These are phyloP conservation scores for Eufriesea mexicana DNA, from an alignment of 1,140 invertebrate genomes.

Conservation along the genomic window DNA sequence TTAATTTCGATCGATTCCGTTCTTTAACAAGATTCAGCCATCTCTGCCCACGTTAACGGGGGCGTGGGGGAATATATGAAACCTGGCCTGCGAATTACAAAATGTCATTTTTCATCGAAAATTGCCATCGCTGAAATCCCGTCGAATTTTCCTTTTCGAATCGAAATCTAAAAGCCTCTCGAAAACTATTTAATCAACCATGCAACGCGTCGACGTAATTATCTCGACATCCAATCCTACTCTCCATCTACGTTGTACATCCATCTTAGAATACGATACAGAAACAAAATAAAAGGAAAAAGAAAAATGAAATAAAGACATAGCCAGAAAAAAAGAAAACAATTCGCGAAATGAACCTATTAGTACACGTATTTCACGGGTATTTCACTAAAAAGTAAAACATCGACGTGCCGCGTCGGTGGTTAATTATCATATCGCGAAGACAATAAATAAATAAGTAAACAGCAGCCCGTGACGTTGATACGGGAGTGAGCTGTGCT, in stretches of 20 bases:
- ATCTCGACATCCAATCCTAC: neutral
- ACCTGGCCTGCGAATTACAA: neutral
- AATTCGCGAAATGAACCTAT: too few relatives aligned
- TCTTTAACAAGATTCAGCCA: neutral
- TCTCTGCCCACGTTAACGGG: neutral
- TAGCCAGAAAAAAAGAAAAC: too few relatives aligned
- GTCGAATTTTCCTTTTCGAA: neutral
- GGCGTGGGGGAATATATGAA: neutral
- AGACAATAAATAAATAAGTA: neutral
- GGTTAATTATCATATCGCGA: neutral
- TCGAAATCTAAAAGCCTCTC: neutral
- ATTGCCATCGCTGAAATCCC: neutral
- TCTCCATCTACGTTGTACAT: neutral
- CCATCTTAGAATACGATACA: neutral
- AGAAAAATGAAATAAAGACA: too few relatives aligned
- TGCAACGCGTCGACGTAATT: neutral
- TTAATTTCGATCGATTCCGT: conserved; percentile 11
- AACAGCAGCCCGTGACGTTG: neutral
- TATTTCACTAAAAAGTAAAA: neutral
- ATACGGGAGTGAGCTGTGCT: too few relatives aligned
- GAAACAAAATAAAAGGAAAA: too few relatives aligned
- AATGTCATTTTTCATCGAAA: conserved; percentile 7
- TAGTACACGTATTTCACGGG: too few relatives aligned
- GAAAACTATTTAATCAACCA: neutral
- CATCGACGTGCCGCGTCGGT: neutral